Evolutionary conservation across 2,888 invertebrate genomes (phyloP).

Genomic region (Drosophila setosimentum): DNA sequence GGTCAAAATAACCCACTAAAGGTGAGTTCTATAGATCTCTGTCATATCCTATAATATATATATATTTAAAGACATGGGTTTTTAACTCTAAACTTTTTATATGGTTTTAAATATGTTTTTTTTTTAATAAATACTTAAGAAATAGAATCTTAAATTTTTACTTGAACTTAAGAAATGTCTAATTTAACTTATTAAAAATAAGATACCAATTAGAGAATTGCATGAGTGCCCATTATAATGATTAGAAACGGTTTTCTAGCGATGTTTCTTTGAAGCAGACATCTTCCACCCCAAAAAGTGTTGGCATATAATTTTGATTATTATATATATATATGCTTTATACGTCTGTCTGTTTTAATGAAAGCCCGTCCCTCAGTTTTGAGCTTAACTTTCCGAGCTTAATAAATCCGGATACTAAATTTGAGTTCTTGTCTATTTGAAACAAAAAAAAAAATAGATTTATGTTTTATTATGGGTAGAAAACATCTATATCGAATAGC

Average conservation of each 20-base stretch:
- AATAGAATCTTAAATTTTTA: background rate
- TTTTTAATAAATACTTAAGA: too few relatives aligned
- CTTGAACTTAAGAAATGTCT: background rate
- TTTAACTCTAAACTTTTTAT: fast-evolving
- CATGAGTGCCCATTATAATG: too few relatives aligned
- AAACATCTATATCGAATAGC: too few relatives aligned
- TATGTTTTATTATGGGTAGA: too few relatives aligned
- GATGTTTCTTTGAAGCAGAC: too few relatives aligned
- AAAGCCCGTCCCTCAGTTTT: background rate
- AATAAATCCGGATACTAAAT: background rate
- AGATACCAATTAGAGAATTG: background rate
- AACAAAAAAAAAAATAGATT: fast-evolving
- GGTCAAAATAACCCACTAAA: constrained; percentile 93
- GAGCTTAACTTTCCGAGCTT: background rate
- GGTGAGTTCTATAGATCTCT: constrained; percentile 58
- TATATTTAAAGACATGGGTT: background rate
- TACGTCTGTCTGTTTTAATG: background rate
- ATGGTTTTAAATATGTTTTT: background rate
- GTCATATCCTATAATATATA: background rate
- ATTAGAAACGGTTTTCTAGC: too few relatives aligned
- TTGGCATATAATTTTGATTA: too few relatives aligned
- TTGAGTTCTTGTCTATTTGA: background rate
- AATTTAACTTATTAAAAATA: background rate
- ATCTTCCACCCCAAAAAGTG: too few relatives aligned
- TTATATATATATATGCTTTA: background rate